Base-by-base conservation (phyloP, 2,113 vertebrate genomes). In the Felis chaus region DNA sequence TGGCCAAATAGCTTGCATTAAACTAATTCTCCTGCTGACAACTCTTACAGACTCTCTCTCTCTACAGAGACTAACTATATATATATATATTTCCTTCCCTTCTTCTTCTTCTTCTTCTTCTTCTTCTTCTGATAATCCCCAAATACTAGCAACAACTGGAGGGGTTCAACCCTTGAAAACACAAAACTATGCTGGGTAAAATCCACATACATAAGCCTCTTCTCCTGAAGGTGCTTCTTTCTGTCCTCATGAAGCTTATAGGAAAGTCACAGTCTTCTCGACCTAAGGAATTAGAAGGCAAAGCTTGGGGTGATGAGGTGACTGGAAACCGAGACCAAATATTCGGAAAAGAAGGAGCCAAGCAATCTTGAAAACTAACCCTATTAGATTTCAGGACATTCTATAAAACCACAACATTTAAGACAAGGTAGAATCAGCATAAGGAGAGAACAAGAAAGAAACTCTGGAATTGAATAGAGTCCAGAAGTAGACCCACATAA, bases 301-400 rank as follows among this genome's bases (percentile, higher is more conserved):
- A 91, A 57, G 33, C n/a, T 57, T 88, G 41, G 39, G 33, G 63
- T 81, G 11, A 16, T 50, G 18, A 29, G 11, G 3, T 82, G 29
- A 9, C 65, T 92, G 29, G 73, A 96, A 90, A 78, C 19, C 63
- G 16, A 95, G n/a, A 53, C 7, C 29, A 83, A 88, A 65, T 81
- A 45, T 88, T 23, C 55, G 55, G 15, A 80, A 84, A 94, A 36
- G 3, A 93, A 94, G 33, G 15, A 80, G 50, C 11, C 33, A 66
- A 81, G 41, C 4, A 87, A 87, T 86, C n/a, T 94, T 86, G n/a
- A 89, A 74, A 71, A 76, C 3, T 55, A 65, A 74, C 21, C 15
- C 5, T 76, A 39, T 83, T 92, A 66, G 76, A 85, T 68, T 96
- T 92, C 50, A 97, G 55, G 66, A 50, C 3, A 84, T 87, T 86